Conservation (phyloP, 2,797 vertebrate genomes). For the Melanotaenia nigrans region DNA sequence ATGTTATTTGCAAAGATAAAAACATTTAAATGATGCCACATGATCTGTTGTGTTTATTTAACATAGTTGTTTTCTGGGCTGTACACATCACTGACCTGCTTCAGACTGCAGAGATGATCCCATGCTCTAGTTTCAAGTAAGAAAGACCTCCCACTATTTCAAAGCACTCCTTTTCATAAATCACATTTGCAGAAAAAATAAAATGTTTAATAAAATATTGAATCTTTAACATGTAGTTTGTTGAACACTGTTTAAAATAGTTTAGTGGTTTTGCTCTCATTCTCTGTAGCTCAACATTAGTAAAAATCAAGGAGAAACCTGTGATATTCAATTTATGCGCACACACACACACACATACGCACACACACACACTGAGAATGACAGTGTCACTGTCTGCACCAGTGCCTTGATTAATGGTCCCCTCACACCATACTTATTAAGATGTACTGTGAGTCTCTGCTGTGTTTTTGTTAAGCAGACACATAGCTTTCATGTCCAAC, state of each 20-base stretch:
- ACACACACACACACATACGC: not conserved
- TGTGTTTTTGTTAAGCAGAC: conserved; percentile 58
- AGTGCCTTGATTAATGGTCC: conserved; percentile 53
- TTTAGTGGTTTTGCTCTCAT: not conserved
- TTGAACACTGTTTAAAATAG: not conserved
- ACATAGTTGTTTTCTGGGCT: not conserved
- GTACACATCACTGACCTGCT: not conserved
- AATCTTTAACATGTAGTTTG: not conserved
- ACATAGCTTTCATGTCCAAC: conserved; percentile 49
- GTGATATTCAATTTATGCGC: conserved; percentile 22
- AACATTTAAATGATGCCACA: not conserved
- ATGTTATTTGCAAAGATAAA: not conserved
- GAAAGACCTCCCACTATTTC: not conserved
- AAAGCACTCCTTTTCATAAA: not conserved
- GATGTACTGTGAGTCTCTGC: conserved; percentile 42
- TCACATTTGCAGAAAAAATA: not conserved
- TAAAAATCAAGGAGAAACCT: conserved; percentile 8
- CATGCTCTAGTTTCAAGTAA: conserved; percentile 1
- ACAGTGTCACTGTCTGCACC: conserved; percentile 33
- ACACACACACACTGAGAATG: conserved; percentile 10
- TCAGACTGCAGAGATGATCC: not conserved
- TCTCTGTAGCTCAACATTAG: conserved; percentile 4
- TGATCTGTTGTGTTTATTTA: not conserved
- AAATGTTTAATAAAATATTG: not conserved
- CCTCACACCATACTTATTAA: conserved; percentile 52